These are phyloP conservation scores for Ophioninae sp. DNA, from an alignment of 2,888 invertebrate genomes.

Conservation along the genomic window DNA sequence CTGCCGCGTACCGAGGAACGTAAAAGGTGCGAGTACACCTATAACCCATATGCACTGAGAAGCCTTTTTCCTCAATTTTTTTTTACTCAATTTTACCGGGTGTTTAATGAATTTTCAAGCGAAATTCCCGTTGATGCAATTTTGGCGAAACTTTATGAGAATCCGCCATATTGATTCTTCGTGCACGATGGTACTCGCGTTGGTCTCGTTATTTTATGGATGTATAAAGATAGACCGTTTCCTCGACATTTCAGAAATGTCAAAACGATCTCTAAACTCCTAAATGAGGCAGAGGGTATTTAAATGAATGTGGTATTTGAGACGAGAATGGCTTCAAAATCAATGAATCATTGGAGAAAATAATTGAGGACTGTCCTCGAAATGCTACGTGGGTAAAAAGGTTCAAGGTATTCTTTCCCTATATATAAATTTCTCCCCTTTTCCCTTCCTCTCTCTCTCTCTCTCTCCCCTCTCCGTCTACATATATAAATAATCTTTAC, in stretches of 20 bases:
- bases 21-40: constrained; percentile 66
- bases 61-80: constrained; percentile 25
- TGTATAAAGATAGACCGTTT: not conserved
- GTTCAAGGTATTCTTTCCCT: not conserved
- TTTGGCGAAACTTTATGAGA: constrained; percentile 45
- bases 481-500: constrained; percentile 20
- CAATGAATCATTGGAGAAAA: not conserved
- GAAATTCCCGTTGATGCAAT: constrained; percentile 53
- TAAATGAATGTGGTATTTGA: not conserved
- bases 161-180: constrained; percentile 47
- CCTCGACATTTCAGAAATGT: not conserved
- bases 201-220: constrained; percentile 5
- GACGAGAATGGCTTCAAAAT: not conserved
- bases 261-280: not conserved
- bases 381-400: not conserved
- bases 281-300: not conserved
- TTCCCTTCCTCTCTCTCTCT: too few relatives aligned
- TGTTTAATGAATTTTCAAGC: constrained; percentile 7
- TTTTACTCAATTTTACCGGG: not conserved
- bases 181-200: constrained; percentile 8
- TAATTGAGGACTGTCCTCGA: not conserved
- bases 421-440: too few relatives aligned
- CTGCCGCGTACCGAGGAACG: constrained; percentile 46
- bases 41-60: constrained; percentile 57
- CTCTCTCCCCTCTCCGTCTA: not conserved